These are phyloP conservation scores for Eristalinus aeneus DNA, from an alignment of 2,888 invertebrate genomes.

Conservation along the genomic window DNA sequence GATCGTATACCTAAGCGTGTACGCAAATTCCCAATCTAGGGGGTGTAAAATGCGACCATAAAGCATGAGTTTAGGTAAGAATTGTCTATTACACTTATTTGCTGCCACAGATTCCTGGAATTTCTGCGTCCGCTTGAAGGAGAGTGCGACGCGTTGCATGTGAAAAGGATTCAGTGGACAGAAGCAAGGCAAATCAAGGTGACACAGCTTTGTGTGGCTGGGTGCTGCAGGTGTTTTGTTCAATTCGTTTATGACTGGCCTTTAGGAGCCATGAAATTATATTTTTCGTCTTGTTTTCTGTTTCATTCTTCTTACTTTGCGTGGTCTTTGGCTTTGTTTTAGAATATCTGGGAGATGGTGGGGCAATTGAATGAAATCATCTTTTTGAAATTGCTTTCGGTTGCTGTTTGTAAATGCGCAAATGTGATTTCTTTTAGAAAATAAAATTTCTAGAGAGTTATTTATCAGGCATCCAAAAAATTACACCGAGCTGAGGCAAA, in stretches of 20 bases:
- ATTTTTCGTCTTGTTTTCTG: not conserved
- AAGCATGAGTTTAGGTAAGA: not conserved
- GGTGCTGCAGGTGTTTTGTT: not conserved
- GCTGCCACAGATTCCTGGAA: not conserved
- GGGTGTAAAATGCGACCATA: not conserved
- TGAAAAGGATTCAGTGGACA: not conserved
- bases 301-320: not conserved
- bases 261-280: not conserved
- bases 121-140: not conserved
- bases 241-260: not conserved
- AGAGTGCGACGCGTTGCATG: not conserved
- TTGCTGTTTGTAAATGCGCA: too few relatives aligned
- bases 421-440: too few relatives aligned
- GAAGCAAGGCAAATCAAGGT: not conserved
- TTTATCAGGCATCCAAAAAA: too few relatives aligned
- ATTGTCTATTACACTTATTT: not conserved
- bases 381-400: not conserved
- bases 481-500: too few relatives aligned
- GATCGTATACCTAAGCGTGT: not conserved
- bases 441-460: too few relatives aligned
- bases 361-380: not conserved
- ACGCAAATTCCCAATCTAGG: not conserved
- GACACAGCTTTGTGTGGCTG: not conserved
- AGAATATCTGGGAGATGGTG: not conserved
- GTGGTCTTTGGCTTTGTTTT: too few relatives aligned